phyloP scores from a whole-genome alignment of 1,140 invertebrate genomes.

The Atta cephalotes region DNA sequence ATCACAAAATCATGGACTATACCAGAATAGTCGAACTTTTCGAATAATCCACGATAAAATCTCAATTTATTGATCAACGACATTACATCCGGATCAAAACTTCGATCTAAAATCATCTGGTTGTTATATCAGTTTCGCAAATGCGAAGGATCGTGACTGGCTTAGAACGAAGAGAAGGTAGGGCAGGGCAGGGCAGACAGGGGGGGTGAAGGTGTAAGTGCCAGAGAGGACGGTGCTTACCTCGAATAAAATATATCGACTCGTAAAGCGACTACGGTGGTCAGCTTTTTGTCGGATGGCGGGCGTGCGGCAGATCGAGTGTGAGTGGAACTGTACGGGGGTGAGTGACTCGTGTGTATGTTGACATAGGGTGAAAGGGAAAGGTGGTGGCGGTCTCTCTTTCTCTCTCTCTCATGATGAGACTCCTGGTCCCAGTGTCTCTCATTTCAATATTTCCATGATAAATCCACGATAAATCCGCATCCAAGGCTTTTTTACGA shows the following conservation, averaged over 20 bases:
- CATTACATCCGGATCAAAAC: not conserved
- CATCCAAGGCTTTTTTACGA: conserved; percentile 76
- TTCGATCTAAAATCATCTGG: not conserved
- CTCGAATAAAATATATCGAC: conserved; percentile 75
- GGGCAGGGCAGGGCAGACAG: not conserved
- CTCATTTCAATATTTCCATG: conserved; percentile 81
- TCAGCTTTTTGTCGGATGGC: conserved; percentile 63
- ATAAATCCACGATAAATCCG: conserved; percentile 83
- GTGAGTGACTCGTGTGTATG: conserved; percentile 36
- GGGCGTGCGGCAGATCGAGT: conserved; percentile 7
- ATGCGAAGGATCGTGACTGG: conserved; percentile 9
- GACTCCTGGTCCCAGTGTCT: conserved; percentile 51
- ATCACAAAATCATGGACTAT: not conserved
- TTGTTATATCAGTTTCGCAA: conserved; percentile 5
- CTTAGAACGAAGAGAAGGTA: not conserved
- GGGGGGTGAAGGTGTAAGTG: conserved; percentile 52
- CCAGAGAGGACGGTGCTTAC: conserved; percentile 40
- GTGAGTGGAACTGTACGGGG: conserved; percentile 22
- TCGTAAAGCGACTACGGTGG: conserved; percentile 71
- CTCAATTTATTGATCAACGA: not conserved
- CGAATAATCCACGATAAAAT: not conserved
- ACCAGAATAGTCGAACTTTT: not conserved
- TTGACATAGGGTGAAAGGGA: conserved; percentile 33
- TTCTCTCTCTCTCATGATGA: not conserved
- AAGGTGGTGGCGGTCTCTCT: not conserved